These are phyloP conservation scores for Theretra japonica DNA, from an alignment of 2,888 invertebrate species.

Conservation along the genomic window DNA sequence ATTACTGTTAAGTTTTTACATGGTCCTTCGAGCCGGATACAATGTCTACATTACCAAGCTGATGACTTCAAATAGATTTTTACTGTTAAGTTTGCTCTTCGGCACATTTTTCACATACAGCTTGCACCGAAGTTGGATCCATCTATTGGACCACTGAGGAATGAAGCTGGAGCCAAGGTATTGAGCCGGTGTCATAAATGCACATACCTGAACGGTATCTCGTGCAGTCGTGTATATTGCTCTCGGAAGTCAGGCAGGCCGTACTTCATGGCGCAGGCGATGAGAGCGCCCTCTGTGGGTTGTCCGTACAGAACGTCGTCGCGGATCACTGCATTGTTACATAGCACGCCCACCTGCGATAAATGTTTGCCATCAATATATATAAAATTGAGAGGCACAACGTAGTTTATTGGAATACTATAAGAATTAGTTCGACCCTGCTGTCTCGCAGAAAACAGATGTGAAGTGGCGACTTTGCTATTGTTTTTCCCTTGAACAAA, in stretches of 20 bases:
- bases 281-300: constrained; percentile 98
- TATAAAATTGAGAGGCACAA: too few species aligned
- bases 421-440: too few species aligned
- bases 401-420: too few species aligned
- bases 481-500: too few species aligned
- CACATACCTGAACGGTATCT: constrained; percentile 92
- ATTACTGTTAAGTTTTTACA: neutral
- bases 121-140: neutral
- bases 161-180: too few species aligned
- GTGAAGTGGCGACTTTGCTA: too few species aligned
- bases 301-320: constrained; percentile 95
- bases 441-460: too few species aligned
- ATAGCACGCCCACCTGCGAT: constrained; percentile 91
- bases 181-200: neutral
- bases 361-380: too few species aligned
- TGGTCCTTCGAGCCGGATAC: constrained; percentile 1
- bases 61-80: too few species aligned
- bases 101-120: neutral
- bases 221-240: constrained; percentile 93
- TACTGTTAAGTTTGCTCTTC: too few species aligned
- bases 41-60: neutral
- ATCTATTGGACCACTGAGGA: too few species aligned
- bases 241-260: constrained; percentile 93
- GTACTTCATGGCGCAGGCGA: constrained; percentile 97
- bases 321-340: constrained; percentile 97